Base-by-base conservation (phyloP, 2,113 vertebrate genomes). In the Macquaria ambigua region DNA sequence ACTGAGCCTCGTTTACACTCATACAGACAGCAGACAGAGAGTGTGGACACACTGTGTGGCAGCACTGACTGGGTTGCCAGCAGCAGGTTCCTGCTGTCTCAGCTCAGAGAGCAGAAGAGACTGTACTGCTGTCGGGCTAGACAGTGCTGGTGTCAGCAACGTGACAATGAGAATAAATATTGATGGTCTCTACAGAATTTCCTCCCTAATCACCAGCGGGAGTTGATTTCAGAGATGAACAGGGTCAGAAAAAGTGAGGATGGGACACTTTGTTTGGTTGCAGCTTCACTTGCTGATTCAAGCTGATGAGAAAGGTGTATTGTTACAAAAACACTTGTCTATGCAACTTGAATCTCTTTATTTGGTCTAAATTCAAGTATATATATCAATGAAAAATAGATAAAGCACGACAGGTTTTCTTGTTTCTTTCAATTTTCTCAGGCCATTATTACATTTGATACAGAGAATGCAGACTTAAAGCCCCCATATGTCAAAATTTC, bases 21-120 rank as follows among this genome's bases (percentile, higher is more conserved):
- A 43, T 12, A n/a, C 41, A 25, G 71, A 67, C 81, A 75, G 75
- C 85, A 58, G 76, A 64, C 80, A 70, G 69, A n/a, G 39, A 21
- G 77, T n/a, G 77, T 31, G 73, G 72, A 76, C 77, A 61, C 25
- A 73, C 67, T 23, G 72, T 66, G 76, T 31, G 75, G 75, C 74
- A 6, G 61, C 69, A 34, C 23, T 53, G 83, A 73, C 53, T 39
- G 43, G 64, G 75, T n/a, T 25, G 23, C 75, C 70, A 61, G 46
- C 61, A 72, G 81, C 56, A 58, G 81, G 48, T 70, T 79, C 69
- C 37, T 67, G 79, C 84, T 82, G 78, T 68, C 77, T 84, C 84
- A 84, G 81, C 88, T 84, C 71, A 3, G 39, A 46, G 43, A 61
- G 77, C 64, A 55, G 59, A 18, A 18, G 25, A 79, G 18, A 46